Percentiles rank a stretch among this genome's conserved stretches.
These are phyloP conservation scores for Synanthedon formicaeformis DNA, from an alignment of 2,888 invertebrate genomes.

Conservation along the genomic window DNA sequence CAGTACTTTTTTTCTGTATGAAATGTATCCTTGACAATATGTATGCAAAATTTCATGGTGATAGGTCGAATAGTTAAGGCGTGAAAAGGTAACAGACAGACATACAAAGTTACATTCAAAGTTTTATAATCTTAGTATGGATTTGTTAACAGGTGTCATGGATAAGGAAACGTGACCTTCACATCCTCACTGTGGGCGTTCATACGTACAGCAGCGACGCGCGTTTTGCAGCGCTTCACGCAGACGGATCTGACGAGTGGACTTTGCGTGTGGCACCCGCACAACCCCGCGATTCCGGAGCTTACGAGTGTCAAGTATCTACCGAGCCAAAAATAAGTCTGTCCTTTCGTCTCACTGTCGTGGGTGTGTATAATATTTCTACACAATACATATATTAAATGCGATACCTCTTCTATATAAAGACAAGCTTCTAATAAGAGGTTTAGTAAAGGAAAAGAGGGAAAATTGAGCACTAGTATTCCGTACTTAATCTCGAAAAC, in stretches of 20 bases:
- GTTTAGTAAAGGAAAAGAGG: too few relatives aligned
- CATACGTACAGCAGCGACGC: slow-evolving; percentile 76
- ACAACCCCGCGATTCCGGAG: slow-evolving; percentile 83
- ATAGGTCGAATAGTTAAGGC: slow-evolving; percentile 20
- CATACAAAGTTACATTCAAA: too few relatives aligned
- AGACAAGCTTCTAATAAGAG: too few relatives aligned
- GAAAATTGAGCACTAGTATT: too few relatives aligned
- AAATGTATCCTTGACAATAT: too few relatives aligned
- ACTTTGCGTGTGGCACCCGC: slow-evolving; percentile 70
- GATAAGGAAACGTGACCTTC: slow-evolving; percentile 86
- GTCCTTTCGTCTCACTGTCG: slow-evolving; percentile 78
- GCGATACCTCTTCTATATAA: too few relatives aligned
- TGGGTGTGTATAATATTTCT: slow-evolving; percentile 70
- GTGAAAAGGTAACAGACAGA: too few relatives aligned
- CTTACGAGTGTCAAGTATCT: slow-evolving; percentile 92
- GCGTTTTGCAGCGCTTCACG: slow-evolving; percentile 73
- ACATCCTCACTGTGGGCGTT: slow-evolving; percentile 74
- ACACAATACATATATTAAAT: too few relatives aligned
- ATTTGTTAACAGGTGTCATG: slow-evolving; percentile 77
- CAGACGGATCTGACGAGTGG: slow-evolving; percentile 75
- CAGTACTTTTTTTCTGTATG: too few relatives aligned
- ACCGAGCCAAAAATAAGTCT: slow-evolving; percentile 90
- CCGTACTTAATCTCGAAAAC: too few relatives aligned
- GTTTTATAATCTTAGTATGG: too few relatives aligned
- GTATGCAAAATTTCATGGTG: too few relatives aligned